Evolutionary conservation across 1,140 invertebrate genomes (phyloP), one percentile per base, ranked within the genome.

Genomic region (Drosophila lini): DNA sequence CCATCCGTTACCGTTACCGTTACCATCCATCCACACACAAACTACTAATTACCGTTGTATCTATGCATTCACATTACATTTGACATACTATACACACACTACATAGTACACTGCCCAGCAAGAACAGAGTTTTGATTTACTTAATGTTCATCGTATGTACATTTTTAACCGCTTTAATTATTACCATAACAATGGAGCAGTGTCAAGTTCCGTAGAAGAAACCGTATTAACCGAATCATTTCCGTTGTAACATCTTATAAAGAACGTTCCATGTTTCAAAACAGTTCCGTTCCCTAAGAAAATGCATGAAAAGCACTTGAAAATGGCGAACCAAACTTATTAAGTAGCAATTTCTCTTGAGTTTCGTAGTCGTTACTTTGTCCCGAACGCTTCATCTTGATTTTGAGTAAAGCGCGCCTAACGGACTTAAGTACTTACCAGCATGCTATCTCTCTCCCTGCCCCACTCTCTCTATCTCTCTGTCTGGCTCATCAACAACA

Each of bases 261-360:
- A 74, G 34, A 74, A 74, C 71, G 50, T 78, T 65, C 57, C 59
- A 81, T 78, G 62, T 81, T 81, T 59, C 53, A 31, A 71, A 62
- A 70, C 25, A 76, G 59, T 42, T 22, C 38, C 70, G 59, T 42
- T 22, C 42, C 67, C 64, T 69, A 65, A 63, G 71, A 81, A 80
- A 89, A 89, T 89, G 84, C 84, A 89, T 89, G 84, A 89, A 89
- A 48, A 89, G 84, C 84, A 89, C 84, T 89, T 84, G 70, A 89
- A 89, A 80, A 89, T 89, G 84, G 70, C 81, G 78, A 84, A 68
- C 60, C 77, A 74, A 80, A 84, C 67, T 73, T 81, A 63, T 89
- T 88, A 86, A 50, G 80, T 89, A 89, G 84, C 50, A 84, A 78
- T 81, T 80, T 82, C 68, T 75, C 76, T 84, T 84, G 55, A 79